Conservation (phyloP, 1,140 invertebrate species). For the Pentalonia nigronervosa region DNA sequence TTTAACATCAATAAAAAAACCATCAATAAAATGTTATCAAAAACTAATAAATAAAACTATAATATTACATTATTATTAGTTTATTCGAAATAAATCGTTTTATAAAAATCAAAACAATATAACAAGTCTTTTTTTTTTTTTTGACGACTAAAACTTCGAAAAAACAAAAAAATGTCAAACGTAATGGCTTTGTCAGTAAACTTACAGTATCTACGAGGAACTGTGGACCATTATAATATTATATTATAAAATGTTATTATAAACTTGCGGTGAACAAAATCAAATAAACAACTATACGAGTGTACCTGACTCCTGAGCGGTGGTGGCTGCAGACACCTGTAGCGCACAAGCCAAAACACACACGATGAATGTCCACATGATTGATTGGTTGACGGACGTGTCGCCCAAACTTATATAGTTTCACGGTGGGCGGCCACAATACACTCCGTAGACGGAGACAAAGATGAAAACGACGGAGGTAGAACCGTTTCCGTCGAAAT, state of each 20-base stretch:
- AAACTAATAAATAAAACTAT: not conserved
- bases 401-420: constrained; percentile 5
- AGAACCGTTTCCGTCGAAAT: not conserved
- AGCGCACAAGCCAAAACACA: not conserved
- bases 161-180: not conserved
- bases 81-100: not conserved
- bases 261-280: not conserved
- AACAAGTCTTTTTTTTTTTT: not conserved
- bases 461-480: not conserved
- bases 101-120: not conserved
- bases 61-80: not conserved
- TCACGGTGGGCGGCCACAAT: not conserved
- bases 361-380: constrained; percentile 27
- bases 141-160: not conserved
- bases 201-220: not conserved
- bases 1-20: not conserved
- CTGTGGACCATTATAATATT: not conserved
- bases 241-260: not conserved
- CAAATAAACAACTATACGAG: not conserved
- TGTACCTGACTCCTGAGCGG: not conserved
- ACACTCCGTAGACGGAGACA: not conserved
- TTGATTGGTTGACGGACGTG: not conserved
- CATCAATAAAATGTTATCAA: not conserved
- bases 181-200: not conserved
- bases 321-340: not conserved